Evolutionary conservation across 2,888 invertebrate genomes (phyloP).

Genomic region (Eulithis prunata): DNA sequence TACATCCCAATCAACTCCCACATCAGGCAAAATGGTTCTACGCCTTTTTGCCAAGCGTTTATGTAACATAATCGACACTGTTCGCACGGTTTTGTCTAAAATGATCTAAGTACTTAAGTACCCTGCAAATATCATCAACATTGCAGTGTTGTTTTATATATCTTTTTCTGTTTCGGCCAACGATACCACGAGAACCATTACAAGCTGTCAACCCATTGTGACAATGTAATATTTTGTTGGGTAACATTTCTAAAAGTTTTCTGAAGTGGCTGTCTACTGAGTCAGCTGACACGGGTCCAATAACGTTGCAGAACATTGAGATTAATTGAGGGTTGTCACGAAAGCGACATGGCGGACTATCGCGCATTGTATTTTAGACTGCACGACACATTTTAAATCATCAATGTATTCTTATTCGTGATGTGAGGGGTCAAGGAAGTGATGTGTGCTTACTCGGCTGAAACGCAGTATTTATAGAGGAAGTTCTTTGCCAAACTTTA

Average conservation of each 20-base stretch:
- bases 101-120: background rate
- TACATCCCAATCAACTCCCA: slow-evolving; percentile 68
- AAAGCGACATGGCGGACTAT: slow-evolving; percentile 43
- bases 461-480: slow-evolving; percentile 6
- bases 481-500: slow-evolving; percentile 13
- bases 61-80: slow-evolving; percentile 45
- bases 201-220: slow-evolving; percentile 7
- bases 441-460: slow-evolving; percentile 19
- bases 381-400: slow-evolving; percentile 40
- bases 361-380: slow-evolving; percentile 32
- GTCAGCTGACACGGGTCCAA: slow-evolving; percentile 52
- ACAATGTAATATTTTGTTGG: slow-evolving; percentile 19
- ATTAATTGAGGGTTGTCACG: slow-evolving; percentile 60
- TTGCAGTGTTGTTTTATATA: background rate
- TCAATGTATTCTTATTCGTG: slow-evolving; percentile 33
- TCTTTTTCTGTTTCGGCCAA: background rate
- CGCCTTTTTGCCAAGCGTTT: slow-evolving; percentile 49
- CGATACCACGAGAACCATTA: slow-evolving; percentile 12
- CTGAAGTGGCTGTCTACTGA: slow-evolving; percentile 34
- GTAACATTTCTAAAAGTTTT: slow-evolving; percentile 33
- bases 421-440: slow-evolving; percentile 48
- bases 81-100: background rate
- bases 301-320: slow-evolving; percentile 51
- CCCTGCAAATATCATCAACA: background rate
- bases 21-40: slow-evolving; percentile 61